These are phyloP conservation scores for Aix galericulata DNA, from an alignment of 2,113 vertebrate genomes.

Conservation along the genomic window DNA sequence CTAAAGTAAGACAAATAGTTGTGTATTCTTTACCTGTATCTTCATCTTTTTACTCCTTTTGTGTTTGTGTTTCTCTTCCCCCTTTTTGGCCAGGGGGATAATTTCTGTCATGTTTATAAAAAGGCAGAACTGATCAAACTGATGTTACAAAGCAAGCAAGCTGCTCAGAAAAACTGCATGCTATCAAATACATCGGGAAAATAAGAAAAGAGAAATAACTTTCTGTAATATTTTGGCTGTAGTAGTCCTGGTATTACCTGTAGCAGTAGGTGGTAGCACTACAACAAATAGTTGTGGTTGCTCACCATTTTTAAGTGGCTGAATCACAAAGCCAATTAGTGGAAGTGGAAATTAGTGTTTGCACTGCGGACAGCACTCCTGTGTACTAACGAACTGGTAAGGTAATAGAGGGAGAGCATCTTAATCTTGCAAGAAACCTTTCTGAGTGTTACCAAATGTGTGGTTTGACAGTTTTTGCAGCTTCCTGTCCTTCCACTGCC, in stretches of 20 bases:
- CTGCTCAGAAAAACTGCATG: background rate
- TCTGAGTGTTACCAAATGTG: background rate
- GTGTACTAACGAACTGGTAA: background rate
- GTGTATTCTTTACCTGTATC: background rate
- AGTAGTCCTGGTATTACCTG: background rate
- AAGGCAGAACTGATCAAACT: background rate
- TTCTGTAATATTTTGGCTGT: background rate
- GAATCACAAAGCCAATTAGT: background rate
- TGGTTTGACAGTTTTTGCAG: background rate
- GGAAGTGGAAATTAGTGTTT: background rate
- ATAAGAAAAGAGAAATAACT: background rate
- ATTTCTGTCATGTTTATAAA: background rate
- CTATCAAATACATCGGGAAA: background rate
- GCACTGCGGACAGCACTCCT: background rate
- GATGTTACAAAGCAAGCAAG: background rate
- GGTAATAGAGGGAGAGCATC: background rate
- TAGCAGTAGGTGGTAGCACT: background rate
- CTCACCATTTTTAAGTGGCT: background rate
- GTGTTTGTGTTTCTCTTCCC: background rate
- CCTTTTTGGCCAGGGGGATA: background rate
- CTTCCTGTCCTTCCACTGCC: rapidly evolving
- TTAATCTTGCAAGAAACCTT: background rate
- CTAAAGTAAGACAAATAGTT: background rate
- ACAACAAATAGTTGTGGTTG: background rate
- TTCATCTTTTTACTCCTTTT: background rate